These are phyloP conservation scores for Psophia crepitans DNA, from an alignment of 2,113 vertebrate species.

Conservation along the genomic window DNA sequence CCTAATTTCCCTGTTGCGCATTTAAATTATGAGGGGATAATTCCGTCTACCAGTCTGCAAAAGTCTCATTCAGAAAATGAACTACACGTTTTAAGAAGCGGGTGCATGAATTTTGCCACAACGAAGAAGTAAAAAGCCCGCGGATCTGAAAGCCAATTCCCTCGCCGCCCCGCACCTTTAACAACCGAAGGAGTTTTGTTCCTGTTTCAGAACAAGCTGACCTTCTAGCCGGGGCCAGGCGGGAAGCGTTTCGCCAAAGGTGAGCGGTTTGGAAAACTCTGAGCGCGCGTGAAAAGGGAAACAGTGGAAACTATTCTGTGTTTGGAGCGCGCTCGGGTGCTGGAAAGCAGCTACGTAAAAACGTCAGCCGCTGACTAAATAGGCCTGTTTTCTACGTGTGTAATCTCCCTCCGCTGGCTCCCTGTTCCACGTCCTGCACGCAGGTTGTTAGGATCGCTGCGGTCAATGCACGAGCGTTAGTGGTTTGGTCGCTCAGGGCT, in stretches of 20 bases:
- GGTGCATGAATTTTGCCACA: neutral
- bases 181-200: neutral
- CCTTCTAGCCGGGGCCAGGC: conserved; percentile 1
- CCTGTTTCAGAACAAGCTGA: conserved; percentile 1
- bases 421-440: accelerated
- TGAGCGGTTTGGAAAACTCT: conserved; percentile 2
- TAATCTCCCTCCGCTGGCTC: neutral
- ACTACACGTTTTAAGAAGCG: neutral
- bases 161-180: neutral
- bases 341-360: neutral
- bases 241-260: conserved; percentile 20
- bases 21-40: neutral
- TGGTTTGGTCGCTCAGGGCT: neutral
- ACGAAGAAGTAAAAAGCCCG: neutral
- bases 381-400: neutral
- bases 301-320: conserved; percentile 33
- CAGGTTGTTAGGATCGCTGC: neutral
- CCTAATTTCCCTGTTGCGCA: neutral
- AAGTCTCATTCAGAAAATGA: neutral
- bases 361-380: neutral
- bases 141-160: neutral
- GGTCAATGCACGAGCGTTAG: accelerated
- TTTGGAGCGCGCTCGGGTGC: neutral
- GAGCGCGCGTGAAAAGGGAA: neutral
- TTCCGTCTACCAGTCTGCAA: neutral